phyloP scores from a whole-genome alignment of 2,797 vertebrate genomes.

The Tapera naevia region DNA sequence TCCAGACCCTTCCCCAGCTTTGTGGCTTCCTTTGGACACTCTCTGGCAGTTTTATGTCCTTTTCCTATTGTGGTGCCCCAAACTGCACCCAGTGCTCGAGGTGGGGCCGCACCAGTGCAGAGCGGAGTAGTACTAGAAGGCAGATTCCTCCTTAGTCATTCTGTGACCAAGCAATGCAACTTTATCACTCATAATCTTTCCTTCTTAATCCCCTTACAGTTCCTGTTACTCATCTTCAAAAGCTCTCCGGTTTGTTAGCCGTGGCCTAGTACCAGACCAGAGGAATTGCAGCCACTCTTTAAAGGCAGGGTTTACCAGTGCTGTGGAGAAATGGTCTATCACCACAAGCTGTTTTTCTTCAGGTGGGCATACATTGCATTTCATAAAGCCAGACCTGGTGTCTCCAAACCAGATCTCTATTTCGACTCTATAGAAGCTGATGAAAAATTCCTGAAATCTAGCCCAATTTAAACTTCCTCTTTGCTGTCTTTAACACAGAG shows the following conservation, averaged over 20 bases:
- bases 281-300: not conserved
- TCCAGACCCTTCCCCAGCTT: no score
- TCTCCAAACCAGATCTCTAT: not conserved
- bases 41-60: no score
- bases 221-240: slow-evolving; percentile 4
- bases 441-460: not conserved
- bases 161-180: not conserved
- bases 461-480: not conserved
- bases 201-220: not conserved
- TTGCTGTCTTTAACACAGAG: not conserved
- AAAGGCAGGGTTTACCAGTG: not conserved
- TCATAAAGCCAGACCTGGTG: not conserved
- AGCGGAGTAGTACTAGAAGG: not conserved
- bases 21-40: no score
- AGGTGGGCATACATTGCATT: not conserved
- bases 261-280: not conserved
- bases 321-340: not conserved
- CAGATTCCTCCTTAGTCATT: slow-evolving; percentile 22
- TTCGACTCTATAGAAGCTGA: not conserved
- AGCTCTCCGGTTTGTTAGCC: not conserved
- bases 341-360: not conserved
- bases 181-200: slow-evolving; percentile 22
- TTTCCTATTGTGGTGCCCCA: no score
- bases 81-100: no score
- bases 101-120: no score